Base-by-base conservation (phyloP, 2,797 vertebrate species). In the Neosilurus hyrtlii region DNA sequence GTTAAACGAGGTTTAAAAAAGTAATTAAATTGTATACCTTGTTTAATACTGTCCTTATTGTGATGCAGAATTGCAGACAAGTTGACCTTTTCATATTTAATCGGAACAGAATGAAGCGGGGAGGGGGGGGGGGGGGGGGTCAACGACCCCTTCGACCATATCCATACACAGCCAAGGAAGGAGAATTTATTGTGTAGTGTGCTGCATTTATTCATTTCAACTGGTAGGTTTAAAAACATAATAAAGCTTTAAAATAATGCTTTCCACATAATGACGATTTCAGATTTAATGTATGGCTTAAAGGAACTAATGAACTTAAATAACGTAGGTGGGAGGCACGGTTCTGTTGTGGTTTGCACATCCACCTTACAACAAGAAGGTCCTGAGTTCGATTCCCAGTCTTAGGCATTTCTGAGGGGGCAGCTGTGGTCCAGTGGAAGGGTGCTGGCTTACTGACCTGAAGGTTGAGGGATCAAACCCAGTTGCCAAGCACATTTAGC, bases 51-150 rank as follows among this genome's bases (percentile, higher is more conserved):
- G n/a, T 56, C 30, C 24, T 9, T 54, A 54, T 14, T 30, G n/a
- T 72, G n/a, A 54, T 9, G 49, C n/a, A 54, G 20, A 70, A 51
- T 49, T 52, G 49, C 5, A 9, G 24, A 73, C 9, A 73, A 54
- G 70, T 54, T 73, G 51, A 73, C 71, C 71, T 56, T 73, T 73
- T 73, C 71, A 3, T 10, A 10, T 73, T 30, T 54, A 73, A 73
- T 73, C 51, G 9, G 51, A 0, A 2, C 15, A 26, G 15, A 30
- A 30, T 30, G 30, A 30, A 30, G 30, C 30, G 30, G 30, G n/a
- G n/a, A n/a, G n/a, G n/a, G 30, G 30, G 30, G 30, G 30, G 30
- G 30, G 30, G 30, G 30, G 30, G 30, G 30, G 30, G 30, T 30
- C 30, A 30, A 30, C 30, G 30, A 30, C 30, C 30, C 30, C 30